These are phyloP conservation scores for Notarius quadriscutis DNA, from an alignment of 2,113 vertebrate species.

Conservation along the genomic window DNA sequence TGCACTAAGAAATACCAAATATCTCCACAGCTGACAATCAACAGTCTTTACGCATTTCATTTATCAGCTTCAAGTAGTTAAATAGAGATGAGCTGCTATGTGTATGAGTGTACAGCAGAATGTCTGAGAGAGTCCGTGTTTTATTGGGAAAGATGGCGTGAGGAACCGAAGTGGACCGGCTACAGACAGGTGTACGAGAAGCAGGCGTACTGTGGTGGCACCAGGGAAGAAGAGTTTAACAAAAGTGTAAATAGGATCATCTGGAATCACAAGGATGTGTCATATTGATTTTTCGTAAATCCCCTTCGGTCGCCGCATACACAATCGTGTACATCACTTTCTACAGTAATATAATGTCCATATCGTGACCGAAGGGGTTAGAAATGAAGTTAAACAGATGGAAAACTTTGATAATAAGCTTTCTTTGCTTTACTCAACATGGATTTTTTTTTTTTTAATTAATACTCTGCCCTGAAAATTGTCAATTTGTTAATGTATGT, in stretches of 20 bases:
- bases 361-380: too few species aligned
- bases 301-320: too few species aligned
- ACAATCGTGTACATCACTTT: too few species aligned
- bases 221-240: background rate
- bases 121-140: constrained; percentile 27
- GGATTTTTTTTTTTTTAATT: background rate
- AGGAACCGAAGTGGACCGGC: background rate
- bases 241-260: constrained; percentile 16
- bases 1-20: constrained; percentile 22
- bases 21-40: constrained; percentile 38
- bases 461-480: background rate
- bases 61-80: constrained; percentile 12
- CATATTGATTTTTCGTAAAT: background rate
- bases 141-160: background rate
- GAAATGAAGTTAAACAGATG: too few species aligned
- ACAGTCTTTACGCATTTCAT: background rate
- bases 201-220: background rate
- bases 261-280: background rate
- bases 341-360: too few species aligned
- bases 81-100: constrained; percentile 9
- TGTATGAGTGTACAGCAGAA: background rate
- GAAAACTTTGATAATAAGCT: background rate
- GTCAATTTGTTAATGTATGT: background rate
- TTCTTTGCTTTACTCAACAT: background rate
- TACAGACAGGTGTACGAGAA: background rate